These are phyloP conservation scores for Sitodiplosis mosellana DNA, from an alignment of 1,140 invertebrate species.

Conservation along the genomic window DNA sequence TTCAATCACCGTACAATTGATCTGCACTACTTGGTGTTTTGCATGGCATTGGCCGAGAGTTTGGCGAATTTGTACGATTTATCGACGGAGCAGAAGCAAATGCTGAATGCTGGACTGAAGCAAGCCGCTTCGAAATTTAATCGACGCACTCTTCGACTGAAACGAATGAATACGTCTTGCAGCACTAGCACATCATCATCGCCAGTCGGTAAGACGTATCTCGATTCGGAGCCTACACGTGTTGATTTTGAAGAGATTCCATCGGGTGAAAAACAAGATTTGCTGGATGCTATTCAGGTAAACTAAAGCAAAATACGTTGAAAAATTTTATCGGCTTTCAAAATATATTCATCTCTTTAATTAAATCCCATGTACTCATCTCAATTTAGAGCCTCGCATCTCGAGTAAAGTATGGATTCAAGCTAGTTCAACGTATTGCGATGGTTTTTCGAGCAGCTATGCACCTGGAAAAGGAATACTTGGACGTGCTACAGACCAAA, in stretches of 20 bases:
- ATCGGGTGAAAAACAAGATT: slow-evolving; percentile 19
- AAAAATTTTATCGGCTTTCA: neutral
- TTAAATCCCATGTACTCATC: too few species aligned
- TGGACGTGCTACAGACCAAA: slow-evolving; percentile 28
- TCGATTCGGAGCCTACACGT: neutral
- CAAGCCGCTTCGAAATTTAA: slow-evolving; percentile 15
- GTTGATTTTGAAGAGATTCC: slow-evolving; percentile 22
- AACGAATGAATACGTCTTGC: neutral
- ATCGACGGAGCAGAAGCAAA: slow-evolving; percentile 16
- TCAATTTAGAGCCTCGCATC: slow-evolving; percentile 20
- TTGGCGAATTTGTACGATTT: slow-evolving; percentile 18
- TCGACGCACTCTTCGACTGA: slow-evolving; percentile 8
- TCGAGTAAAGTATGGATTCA: slow-evolving; percentile 28
- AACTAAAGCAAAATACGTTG: neutral
- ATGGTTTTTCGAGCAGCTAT: slow-evolving; percentile 32
- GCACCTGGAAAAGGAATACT: slow-evolving; percentile 32
- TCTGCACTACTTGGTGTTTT: slow-evolving; percentile 28
- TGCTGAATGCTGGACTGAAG: slow-evolving; percentile 15
- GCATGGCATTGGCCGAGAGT: slow-evolving; percentile 29
- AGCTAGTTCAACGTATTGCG: slow-evolving; percentile 31
- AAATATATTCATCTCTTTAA: neutral
- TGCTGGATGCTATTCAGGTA: slow-evolving; percentile 10
- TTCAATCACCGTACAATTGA: slow-evolving; percentile 26
- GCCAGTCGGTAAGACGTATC: neutral
- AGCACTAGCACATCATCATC: neutral